Conservation (phyloP, 2,797 vertebrate species). For the Coregonus suidteri region DNA sequence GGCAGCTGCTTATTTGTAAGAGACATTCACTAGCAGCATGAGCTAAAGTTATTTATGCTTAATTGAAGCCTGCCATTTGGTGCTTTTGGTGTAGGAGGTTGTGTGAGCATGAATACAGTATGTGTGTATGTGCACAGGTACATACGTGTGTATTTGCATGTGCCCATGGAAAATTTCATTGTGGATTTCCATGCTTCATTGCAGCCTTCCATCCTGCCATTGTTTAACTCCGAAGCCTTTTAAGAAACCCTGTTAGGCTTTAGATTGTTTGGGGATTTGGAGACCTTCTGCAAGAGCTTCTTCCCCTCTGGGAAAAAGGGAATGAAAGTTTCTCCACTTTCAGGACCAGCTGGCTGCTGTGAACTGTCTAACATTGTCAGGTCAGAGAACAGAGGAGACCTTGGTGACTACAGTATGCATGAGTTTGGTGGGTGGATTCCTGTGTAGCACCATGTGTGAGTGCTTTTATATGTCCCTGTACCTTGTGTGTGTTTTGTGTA, state of each 20-base stretch:
- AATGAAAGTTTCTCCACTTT: constrained; percentile 46
- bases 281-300: constrained; percentile 62
- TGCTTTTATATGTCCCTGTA: too few relatives aligned
- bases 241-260: constrained; percentile 55
- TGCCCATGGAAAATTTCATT: constrained; percentile 21
- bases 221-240: constrained; percentile 67
- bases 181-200: constrained; percentile 59
- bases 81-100: constrained; percentile 23
- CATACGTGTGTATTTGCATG: constrained; percentile 25
- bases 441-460: too few relatives aligned
- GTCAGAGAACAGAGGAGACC: constrained; percentile 18
- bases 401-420: constrained; percentile 22
- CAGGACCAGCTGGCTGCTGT: constrained; percentile 33
- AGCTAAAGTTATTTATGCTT: constrained; percentile 40
- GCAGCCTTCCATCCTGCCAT: constrained; percentile 60
- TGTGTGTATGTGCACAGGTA: constrained; percentile 10
- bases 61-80: constrained; percentile 9
- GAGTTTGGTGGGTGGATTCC: not conserved
- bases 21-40: not conserved
- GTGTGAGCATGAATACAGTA: not conserved
- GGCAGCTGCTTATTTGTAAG: constrained; percentile 44
- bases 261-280: constrained; percentile 76
- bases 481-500: not conserved
- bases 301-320: constrained; percentile 45
- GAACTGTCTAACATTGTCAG: constrained; percentile 22